A percentile compares a stretch with the other conserved stretches of the same genome.
phyloP scores from a whole-genome alignment of 2,888 invertebrate genomes.

The Rhagium mordax region DNA sequence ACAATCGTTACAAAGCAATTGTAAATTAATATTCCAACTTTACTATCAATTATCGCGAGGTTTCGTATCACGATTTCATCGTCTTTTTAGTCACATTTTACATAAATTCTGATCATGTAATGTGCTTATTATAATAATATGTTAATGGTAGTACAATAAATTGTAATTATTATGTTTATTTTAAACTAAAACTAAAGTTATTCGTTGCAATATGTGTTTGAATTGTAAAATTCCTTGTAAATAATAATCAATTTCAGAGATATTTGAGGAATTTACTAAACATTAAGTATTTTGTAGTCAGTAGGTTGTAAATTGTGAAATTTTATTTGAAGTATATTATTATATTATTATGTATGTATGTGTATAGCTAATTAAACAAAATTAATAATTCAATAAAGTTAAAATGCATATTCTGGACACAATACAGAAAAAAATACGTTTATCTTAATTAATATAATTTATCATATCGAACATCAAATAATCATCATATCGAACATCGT shows the following conservation, averaged over 20 bases:
- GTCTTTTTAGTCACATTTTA: neutral
- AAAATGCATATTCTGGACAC: no score
- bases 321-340: no score
- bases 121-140: neutral
- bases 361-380: no score
- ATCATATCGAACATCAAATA: no score
- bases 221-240: conserved; percentile 10
- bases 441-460: no score
- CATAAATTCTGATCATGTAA: neutral
- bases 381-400: no score
- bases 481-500: no score
- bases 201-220: neutral
- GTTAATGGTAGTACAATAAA: neutral
- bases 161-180: neutral
- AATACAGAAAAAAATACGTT: no score
- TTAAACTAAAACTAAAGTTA: neutral
- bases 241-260: neutral
- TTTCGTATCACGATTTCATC: neutral
- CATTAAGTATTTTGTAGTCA: neutral
- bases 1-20: neutral
- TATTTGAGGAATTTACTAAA: neutral
- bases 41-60: neutral
- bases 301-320: neutral
- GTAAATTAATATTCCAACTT: neutral
- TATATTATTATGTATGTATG: no score